Evolutionary conservation across 2,888 invertebrate genomes (phyloP), one percentile per base, ranked within the genome.

Genomic region (Uloborus plumipes): DNA sequence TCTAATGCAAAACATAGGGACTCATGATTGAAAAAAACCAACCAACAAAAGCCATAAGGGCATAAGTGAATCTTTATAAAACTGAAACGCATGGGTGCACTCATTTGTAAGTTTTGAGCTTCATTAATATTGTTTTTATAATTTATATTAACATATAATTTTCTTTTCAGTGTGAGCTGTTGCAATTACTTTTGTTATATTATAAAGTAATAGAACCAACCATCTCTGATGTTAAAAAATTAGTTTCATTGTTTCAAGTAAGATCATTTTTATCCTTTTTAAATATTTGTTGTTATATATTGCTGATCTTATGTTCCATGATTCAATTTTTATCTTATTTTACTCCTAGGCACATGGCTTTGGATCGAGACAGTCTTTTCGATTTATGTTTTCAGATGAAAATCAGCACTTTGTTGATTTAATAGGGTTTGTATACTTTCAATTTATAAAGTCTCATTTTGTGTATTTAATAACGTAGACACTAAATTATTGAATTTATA

Each of bases 121-220:
- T 26, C 26, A 26, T 2, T 3, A 26, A 26, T 26, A 26, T 3
- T n/a, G n/a, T n/a, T n/a, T 26, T 26, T 26, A 26, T 2, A 2
- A 26, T 26, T 26, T 26, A 26, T 4, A 26, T 26, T 26, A 26
- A 26, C 26, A 26, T 3, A 4, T 26, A 26, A 26, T 39, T 47
- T n/a, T 39, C 39, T 31, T 86, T 86, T 72, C 86, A 89, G 88
- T 87, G 87, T 87, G 89, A 89, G 85, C 74, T 89, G 49, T 85
- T 89, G 64, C 88, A 89, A 80, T 85, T 88, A 51, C 73, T 89
- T 53, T 77, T 89, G 15, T 87, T 89, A 9, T 89, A 88, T 84
- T 88, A 87, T 85, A 88, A 88, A 79, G 87, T 87, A 47, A 88
- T 86, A 76, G 88, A 88, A 78, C 87, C 87, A 61, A 85, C 87